phyloP scores from a whole-genome alignment of 1,140 invertebrate species.

The Macrocentrus cingulum region DNA sequence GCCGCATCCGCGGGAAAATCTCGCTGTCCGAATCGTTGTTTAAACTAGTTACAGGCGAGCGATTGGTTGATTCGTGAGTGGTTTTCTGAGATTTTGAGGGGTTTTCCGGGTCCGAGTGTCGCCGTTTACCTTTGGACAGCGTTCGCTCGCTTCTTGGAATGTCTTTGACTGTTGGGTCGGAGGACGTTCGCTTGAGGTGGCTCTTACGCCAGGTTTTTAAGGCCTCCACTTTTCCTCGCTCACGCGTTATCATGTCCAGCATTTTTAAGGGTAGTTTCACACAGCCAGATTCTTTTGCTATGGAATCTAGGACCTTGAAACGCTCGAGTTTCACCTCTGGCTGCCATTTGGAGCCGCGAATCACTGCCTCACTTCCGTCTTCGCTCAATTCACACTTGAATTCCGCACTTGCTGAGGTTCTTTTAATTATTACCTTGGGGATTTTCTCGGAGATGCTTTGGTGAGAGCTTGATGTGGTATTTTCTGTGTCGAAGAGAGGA shows the following conservation, averaged over 20 bases:
- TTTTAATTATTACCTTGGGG: slow-evolving; percentile 56
- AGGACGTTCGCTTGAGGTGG: slow-evolving; percentile 6
- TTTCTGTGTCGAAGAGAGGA: slow-evolving; percentile 14
- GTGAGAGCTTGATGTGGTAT: slow-evolving; percentile 23
- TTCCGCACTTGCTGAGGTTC: slow-evolving; percentile 49
- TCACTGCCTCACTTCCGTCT: slow-evolving; percentile 37
- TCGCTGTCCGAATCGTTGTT: slow-evolving; percentile 22
- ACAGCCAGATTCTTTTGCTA: slow-evolving; percentile 49
- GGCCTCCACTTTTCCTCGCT: slow-evolving; percentile 13
- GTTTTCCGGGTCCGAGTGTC: slow-evolving; percentile 17
- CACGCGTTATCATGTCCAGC: slow-evolving; percentile 8
- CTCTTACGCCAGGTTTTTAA: slow-evolving; percentile 21
- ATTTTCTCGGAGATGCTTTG: slow-evolving; percentile 40
- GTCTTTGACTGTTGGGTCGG: slow-evolving; percentile 9
- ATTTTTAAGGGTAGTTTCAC: slow-evolving; percentile 37
- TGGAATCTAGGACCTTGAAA: slow-evolving; percentile 47
- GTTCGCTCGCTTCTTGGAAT: neutral
- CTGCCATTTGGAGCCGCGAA: slow-evolving; percentile 43
- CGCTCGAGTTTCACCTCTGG: slow-evolving; percentile 52
- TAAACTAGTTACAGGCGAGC: neutral
- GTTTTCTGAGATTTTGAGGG: neutral
- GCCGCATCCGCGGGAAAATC: slow-evolving; percentile 12
- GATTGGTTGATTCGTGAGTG: neutral
- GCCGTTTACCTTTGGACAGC: slow-evolving; percentile 5
- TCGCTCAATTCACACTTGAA: slow-evolving; percentile 57